Conservation (phyloP, 1,140 invertebrate species). For the Meloidogyne floridensis region DNA sequence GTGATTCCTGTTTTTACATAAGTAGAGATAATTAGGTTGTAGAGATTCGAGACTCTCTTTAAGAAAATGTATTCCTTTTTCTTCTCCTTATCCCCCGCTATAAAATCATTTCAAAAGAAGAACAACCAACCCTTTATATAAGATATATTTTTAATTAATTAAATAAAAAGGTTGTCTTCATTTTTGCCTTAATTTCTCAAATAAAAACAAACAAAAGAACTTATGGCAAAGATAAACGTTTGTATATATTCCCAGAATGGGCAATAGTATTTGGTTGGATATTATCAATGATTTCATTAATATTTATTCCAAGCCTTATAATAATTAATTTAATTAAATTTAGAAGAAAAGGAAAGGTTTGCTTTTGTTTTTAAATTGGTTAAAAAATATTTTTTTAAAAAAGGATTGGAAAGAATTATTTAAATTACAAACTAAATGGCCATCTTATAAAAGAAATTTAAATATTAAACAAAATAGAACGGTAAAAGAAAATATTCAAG, state of each 20-base stretch:
- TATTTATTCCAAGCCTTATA: slow-evolving; percentile 38
- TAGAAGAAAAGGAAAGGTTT: slow-evolving; percentile 33
- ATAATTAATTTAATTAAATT: slow-evolving; percentile 41
- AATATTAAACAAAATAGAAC: not conserved
- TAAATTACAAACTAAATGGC: slow-evolving; percentile 44
- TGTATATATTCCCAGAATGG: slow-evolving; percentile 41
- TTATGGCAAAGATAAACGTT: slow-evolving; percentile 46
- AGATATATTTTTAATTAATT: not conserved
- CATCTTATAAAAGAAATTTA: slow-evolving; percentile 38
- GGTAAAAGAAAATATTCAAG: not conserved
- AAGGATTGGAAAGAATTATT: slow-evolving; percentile 37
- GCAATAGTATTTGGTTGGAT: slow-evolving; percentile 43
- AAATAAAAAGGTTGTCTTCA: slow-evolving; percentile 36
- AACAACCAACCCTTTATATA: not conserved
- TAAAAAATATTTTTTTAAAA: slow-evolving; percentile 7
- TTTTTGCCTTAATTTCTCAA: slow-evolving; percentile 25
- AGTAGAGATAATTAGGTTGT: no score
- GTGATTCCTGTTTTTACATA: no score
- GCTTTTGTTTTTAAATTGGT: not conserved
- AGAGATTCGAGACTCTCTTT: no score
- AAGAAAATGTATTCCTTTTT: no score
- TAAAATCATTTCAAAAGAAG: slow-evolving; percentile 12
- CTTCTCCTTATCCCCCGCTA: no score
- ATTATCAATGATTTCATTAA: slow-evolving; percentile 36
- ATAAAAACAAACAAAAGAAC: slow-evolving; percentile 16